Conservation (phyloP, 2,888 invertebrate species). For the Melanargia galathea region DNA sequence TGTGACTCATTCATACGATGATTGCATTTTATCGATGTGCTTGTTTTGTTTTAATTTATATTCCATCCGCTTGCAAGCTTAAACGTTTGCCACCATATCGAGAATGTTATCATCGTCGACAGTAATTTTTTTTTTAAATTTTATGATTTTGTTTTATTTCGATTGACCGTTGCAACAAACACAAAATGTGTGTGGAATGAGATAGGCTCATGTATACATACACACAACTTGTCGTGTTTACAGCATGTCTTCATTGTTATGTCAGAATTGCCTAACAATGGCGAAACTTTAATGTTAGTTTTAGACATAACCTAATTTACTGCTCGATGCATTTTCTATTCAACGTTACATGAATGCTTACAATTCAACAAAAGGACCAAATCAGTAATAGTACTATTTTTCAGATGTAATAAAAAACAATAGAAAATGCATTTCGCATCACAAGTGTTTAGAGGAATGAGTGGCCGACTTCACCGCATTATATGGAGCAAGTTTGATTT, state of each 20-base stretch:
- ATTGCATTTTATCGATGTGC: constrained; percentile 77
- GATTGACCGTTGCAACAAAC: constrained; percentile 39
- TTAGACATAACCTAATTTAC: constrained; percentile 44
- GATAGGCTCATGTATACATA: constrained; percentile 34
- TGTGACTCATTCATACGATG: constrained; percentile 59
- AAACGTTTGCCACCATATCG: constrained; percentile 68
- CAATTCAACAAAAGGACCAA: neutral
- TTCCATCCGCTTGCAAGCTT: constrained; percentile 76
- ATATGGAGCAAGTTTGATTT: constrained; percentile 79
- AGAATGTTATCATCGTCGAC: constrained; percentile 77
- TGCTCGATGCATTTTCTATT: constrained; percentile 71
- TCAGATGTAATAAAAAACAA: constrained; percentile 48
- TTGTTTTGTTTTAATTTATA: constrained; percentile 61
- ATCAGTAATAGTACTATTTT: constrained; percentile 22
- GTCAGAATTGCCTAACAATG: constrained; percentile 22
- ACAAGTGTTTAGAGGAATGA: constrained; percentile 80
- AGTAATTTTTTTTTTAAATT: constrained; percentile 11
- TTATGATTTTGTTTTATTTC: constrained; percentile 13
- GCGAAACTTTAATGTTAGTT: constrained; percentile 56
- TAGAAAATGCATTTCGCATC: constrained; percentile 76
- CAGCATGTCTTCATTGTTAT: constrained; percentile 35
- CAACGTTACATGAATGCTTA: neutral
- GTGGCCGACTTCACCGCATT: constrained; percentile 82
- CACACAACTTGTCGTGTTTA: constrained; percentile 30
- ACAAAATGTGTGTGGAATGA: constrained; percentile 29